Evolutionary conservation across 2,113 vertebrate genomes (phyloP), one percentile per base, ranked within the genome.

Genomic region (Callaeas wilsoni): DNA sequence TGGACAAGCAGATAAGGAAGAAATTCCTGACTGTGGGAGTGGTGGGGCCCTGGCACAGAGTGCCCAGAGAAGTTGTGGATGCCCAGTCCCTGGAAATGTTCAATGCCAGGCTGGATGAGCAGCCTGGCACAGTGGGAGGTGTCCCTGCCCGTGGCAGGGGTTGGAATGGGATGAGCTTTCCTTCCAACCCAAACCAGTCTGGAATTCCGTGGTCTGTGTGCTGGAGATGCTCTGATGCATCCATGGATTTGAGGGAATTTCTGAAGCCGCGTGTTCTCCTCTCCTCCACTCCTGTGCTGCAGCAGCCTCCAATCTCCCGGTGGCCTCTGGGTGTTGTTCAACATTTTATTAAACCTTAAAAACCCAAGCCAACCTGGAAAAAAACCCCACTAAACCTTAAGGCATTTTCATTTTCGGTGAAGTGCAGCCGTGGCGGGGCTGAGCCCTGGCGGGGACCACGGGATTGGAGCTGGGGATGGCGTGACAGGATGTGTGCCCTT

Each of bases 391-490:
- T 14, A 42, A 46, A 4, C 57, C 39, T 63, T 15, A 2, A 35
- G 16, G 13, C 4, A 2, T 13, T 84, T 89, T 69, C 26, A 8
- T 44, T 83, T 83, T 79, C 0, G 0, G 27, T 39, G 25, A 16
- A 17, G 64, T 6, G 53, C 63, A 26, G 59, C 10, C 0, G 10
- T 44, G 68, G 22, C 4, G 2, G 50, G 37, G 75, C 79, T 49
- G 53, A 30, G 75, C 37, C 19, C 33, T 2, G 6, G 4, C 20
- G 75, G 37, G 14, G 53, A 33, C 21, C 13, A 11, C 18, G 27
- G 56, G 25, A 8, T 0, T 7, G 32, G 53, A 52, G 50, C 19
- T 11, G 37, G 52, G 20, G 41, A 0, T 19, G 68, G 57, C 0
- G 10, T 60, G 91, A 42, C 53, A 42, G 69, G 89, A 59, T 44